These are phyloP conservation scores for Onychostoma macrolepis DNA, from an alignment of 2,113 vertebrate species.

Conservation along the genomic window DNA sequence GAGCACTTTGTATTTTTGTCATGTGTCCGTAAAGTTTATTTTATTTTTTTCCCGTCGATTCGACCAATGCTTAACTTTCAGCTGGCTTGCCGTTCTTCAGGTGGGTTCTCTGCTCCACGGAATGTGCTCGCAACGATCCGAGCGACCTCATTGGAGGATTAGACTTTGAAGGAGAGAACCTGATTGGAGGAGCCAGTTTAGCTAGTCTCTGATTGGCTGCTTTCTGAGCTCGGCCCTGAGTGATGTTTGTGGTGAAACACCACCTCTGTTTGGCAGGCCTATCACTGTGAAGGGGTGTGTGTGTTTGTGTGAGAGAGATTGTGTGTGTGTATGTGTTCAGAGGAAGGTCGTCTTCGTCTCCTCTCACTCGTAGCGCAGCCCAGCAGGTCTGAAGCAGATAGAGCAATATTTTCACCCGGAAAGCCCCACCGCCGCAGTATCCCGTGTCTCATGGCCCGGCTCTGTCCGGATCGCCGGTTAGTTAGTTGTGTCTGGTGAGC, in stretches of 20 bases:
- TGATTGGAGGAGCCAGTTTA: not conserved
- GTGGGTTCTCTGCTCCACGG: not conserved
- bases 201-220: conserved; percentile 12
- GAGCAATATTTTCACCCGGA: conserved; percentile 44
- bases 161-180: not conserved
- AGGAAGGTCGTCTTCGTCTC: not conserved
- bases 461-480: not conserved
- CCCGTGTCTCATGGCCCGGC: not conserved
- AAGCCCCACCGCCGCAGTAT: conserved; percentile 10
- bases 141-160: conserved; percentile 13
- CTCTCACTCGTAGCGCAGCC: conserved; percentile 41
- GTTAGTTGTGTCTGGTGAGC: conserved; percentile 46
- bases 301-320: not conserved
- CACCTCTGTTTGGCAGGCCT: conserved; percentile 41
- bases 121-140: not conserved
- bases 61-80: not conserved
- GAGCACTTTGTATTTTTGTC: conserved; percentile 65
- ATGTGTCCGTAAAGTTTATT: conserved; percentile 60
- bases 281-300: conserved; percentile 72
- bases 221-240: conserved; percentile 18
- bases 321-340: not conserved
- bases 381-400: conserved; percentile 46
- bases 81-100: conserved; percentile 1
- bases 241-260: conserved; percentile 28
- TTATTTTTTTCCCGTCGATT: conserved; percentile 11